Evolutionary conservation across 2,888 invertebrate genomes (phyloP), one percentile per base, ranked within the genome.

Genomic region (Watsonalla binaria): DNA sequence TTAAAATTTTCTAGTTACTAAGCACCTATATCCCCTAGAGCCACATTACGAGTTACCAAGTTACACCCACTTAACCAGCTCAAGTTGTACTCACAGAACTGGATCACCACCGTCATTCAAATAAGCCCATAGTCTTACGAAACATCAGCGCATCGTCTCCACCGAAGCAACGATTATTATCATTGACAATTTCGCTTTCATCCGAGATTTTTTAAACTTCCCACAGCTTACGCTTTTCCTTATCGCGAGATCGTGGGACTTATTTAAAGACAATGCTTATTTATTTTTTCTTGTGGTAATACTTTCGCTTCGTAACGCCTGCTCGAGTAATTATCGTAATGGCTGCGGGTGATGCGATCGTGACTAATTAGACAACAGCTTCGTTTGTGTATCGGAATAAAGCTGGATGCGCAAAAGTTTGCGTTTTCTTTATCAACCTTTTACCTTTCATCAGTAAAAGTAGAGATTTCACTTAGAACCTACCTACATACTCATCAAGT

Each of bases 221-320:
- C 86, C 90, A 89, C 82, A 73, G 80, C 85, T 82, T 82, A 80
- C 85, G 82, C 80, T 84, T 88, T 86, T 86, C 84, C 82, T 82
- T 86, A 86, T 86, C 88, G 80, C 68, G 75, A 85, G 83, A 89
- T 87, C 90, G 90, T 90, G 90, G 86, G 90, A 90, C 59, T 61
- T 60, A 59, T 63, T 60, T 64, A 70, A 72, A 78, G 72, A 87
- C 88, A 89, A 88, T 86, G 81, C 72, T 76, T 78, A 79, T 82
- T 80, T 82, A 37, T 78, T 79, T 84, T 85, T 84, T 84, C 39
- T 49, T 84, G 75, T 65, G 72, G 76, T 67, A 82, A 76, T 81
- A 89, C 89, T 89, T 89, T 89, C 88, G 79, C 88, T 74, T 68
- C 71, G 80, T 79, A 77, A 81, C 81, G 82, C 48, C 48, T 37